Evolutionary conservation across 2,888 invertebrate genomes (phyloP), one percentile per base, ranked within the genome.

Genomic region (Catocala nupta): DNA sequence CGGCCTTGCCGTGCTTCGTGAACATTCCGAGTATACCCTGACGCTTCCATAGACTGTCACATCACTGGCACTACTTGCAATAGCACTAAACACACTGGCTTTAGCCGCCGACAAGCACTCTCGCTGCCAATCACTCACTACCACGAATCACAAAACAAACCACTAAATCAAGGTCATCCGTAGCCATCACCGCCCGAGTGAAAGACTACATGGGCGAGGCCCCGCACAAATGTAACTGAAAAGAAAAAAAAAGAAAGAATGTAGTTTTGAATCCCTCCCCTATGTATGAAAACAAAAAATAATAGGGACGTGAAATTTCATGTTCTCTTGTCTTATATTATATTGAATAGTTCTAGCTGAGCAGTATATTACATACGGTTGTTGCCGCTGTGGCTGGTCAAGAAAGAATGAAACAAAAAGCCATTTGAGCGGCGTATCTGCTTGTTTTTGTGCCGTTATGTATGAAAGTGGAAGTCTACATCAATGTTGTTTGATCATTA

Each of bases 21-120:
- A 94, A 94, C 94, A 94, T 94, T 88, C 91, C 94, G 93, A 90
- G 85, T 81, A 82, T 80, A 86, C 86, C 88, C 85, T 84, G 87
- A 88, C 89, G 87, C 87, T 88, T 90, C 91, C 92, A 92, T 92
- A 87, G 84, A 90, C 88, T 84, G 89, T 93, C 92, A 93, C 93
- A 92, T 92, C 93, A 92, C 92, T 90, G 80, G 78, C 85, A 89
- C 84, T 80, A 86, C 84, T 81, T 77, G 66, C 70, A 65, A 81
- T 73, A 73, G 64, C 87, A 88, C 88, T 82, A 85, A 78, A 81
- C 68, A 84, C 87, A 86, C 86, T 85, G 82, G 73, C 83, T 78
- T 73, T 71, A 68, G 69, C 73, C 76, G 70, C 66, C 67, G 65
- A 71, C 77, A 73, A 71, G 78, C 78, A 73, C 78, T 69, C 77